Base-by-base conservation (phyloP, 2,888 invertebrate species). In the Polymixis flavicincta region DNA sequence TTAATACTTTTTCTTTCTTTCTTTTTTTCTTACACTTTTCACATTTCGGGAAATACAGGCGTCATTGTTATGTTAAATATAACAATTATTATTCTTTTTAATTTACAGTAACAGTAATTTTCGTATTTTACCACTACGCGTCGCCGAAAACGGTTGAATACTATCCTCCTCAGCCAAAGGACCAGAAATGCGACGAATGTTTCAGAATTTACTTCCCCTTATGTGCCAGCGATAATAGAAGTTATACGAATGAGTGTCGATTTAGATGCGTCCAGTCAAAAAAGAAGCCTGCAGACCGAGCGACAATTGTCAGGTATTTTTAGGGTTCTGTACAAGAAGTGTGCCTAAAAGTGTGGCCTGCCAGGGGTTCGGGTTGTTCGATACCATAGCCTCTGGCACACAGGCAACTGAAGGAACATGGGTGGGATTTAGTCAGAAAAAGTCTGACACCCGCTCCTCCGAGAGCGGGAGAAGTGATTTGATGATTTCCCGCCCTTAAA, bases 241-340 rank as follows among this genome's bases (percentile, higher is more conserved):
- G 89, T 0, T 88, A 87, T 22, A 71, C 77, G 0, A 88, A 87
- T 48, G 84, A 82, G 45, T 88, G 88, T 48, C 66, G 63, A 9
- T 74, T 87, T 57, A 71, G 77, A 48, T 88, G 88, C 32, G 0
- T 60, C 0, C 82, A 81, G 57, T 0, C 25, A 17, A 64, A 17
- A 13, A 37, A 5, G 13, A 2, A 2, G 1, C 0, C 0, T 0
- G 0, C 0, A 0, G 1, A 69, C 0, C 37, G 22, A 22, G 57
- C 60, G 9, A 11, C 0, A 0, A 70, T 80, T 32, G 0, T n/a
- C 13, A 80, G 84, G 86, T 82, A 76, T 59, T 32, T 22, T 28
- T 48, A 6, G 9, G 5, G 57, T 19, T 37, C 37, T 5, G 37
- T 5, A 37, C 37, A 37, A 6, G 37, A 37, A 37, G 37, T 37